Evolutionary conservation across 2,888 invertebrate species (phyloP), one percentile per base, ranked within the genome.

Genomic region (Tribolium freemani): DNA sequence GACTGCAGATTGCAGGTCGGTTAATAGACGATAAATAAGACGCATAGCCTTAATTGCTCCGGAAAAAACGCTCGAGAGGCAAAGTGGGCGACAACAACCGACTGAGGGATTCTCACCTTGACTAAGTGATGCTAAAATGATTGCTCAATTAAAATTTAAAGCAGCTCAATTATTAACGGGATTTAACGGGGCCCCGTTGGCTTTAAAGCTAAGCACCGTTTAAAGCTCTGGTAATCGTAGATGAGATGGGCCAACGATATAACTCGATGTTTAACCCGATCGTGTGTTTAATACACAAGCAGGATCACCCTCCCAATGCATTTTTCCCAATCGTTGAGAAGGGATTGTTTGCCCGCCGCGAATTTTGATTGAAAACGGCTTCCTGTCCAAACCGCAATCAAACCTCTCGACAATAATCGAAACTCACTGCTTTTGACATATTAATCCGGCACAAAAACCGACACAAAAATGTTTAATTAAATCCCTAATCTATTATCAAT

Each of bases 111-210:
- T 69, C 66, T 58, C 64, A 72, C 58, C 53, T 66, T 58, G 51
- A 58, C 63, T 63, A 57, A 63, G 57, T 50, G 46, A 51, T 64
- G 69, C 67, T 69, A 69, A 74, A 75, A 75, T 77, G 75, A 77
- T 75, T 75, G 69, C 66, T 54, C 77, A 70, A 77, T 77, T 76
- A 77, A 76, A 77, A 76, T 77, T 77, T 76, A 77, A 76, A 72
- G 68, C 75, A 58, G 71, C 71, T 75, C 75, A 77, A 76, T 76
- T 77, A 77, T 77, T 77, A 77, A 76, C 72, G 69, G 74, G 77
- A 67, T 75, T 73, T 72, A 73, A 71, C 73, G 70, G 72, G 69
- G 69, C 48, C 72, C 67, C 61, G 64, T 68, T 74, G 75, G 77
- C 73, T 74, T 75, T 75, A 68, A 64, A 60, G 53, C 67, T 70